Percentiles rank a stretch among this genome's conserved stretches.
phyloP scores from a whole-genome alignment of 1,140 invertebrate species.

The Teleogryllus occipitalis region DNA sequence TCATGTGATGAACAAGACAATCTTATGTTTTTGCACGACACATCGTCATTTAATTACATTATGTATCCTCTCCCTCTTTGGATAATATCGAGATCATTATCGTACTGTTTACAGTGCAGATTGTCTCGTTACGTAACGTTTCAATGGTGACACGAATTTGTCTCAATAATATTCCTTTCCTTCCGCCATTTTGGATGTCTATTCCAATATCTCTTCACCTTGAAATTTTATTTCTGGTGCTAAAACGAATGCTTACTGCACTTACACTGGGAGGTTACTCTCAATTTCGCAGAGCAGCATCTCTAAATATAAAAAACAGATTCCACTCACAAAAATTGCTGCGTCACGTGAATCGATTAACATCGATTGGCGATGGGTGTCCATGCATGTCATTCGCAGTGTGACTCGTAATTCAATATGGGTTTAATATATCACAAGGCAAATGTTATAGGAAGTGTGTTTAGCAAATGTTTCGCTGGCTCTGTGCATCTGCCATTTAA shows the following conservation, averaged over 20 bases:
- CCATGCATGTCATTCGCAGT: neutral
- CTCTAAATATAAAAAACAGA: too few species aligned
- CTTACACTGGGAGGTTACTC: too few species aligned
- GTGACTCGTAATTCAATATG: neutral
- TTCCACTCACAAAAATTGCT: neutral
- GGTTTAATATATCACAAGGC: neutral
- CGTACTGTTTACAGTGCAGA: too few species aligned
- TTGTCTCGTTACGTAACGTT: too few species aligned
- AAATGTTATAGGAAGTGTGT: neutral
- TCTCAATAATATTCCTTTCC: neutral
- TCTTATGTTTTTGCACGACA: neutral
- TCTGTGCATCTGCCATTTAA: too few species aligned
- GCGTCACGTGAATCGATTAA: neutral
- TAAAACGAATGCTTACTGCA: neutral
- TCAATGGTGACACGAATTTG: too few species aligned
- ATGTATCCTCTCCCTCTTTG: too few species aligned
- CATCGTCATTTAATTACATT: too few species aligned
- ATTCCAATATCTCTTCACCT: constrained; percentile 1
- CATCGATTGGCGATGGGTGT: neutral
- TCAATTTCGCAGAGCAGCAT: too few species aligned
- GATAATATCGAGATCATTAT: too few species aligned
- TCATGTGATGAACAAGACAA: neutral
- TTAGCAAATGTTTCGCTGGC: too few species aligned
- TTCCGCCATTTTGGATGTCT: neutral
- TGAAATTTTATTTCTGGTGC: constrained; percentile 1